A percentile compares a stretch with the other conserved stretches of the same genome.
These are phyloP conservation scores for Blomia tropicalis DNA, from an alignment of 2,888 invertebrate genomes.

Conservation along the genomic window DNA sequence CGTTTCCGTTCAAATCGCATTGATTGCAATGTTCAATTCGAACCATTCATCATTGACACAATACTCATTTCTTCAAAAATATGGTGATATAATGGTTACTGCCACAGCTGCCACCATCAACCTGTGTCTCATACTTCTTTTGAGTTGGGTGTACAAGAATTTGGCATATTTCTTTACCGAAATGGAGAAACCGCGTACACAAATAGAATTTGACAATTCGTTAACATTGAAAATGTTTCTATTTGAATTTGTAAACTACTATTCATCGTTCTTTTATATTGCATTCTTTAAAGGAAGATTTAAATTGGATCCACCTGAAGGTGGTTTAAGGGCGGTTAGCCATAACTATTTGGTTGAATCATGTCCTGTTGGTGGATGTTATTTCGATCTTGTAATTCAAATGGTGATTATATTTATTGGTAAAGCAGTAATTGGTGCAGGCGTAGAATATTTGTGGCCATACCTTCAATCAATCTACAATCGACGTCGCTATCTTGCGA, in stretches of 20 bases:
- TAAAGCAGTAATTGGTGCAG: constrained; percentile 76
- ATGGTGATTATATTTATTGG: constrained; percentile 88
- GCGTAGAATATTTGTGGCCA: constrained; percentile 47
- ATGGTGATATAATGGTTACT: constrained; percentile 67
- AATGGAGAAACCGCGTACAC: constrained; percentile 60
- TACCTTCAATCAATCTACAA: not conserved
- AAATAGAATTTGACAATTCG: constrained; percentile 87
- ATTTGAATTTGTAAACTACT: constrained; percentile 88
- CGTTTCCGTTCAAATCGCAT: constrained; percentile 25
- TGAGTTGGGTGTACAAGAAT: constrained; percentile 60
- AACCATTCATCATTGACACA: not conserved
- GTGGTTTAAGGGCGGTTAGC: not conserved
- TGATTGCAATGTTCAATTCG: constrained; percentile 5
- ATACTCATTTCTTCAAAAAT: constrained; percentile 36
- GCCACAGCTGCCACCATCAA: constrained; percentile 83
- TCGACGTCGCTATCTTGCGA: not conserved
- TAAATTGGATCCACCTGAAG: not conserved
- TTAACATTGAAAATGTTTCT: constrained; percentile 83
- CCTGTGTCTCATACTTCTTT: constrained; percentile 68
- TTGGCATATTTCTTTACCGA: constrained; percentile 35
- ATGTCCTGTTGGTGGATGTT: constrained; percentile 67
- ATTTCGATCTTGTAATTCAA: constrained; percentile 82
- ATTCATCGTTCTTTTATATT: constrained; percentile 89
- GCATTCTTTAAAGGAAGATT: constrained; percentile 39
- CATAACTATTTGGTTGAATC: not conserved